phyloP scores from a whole-genome alignment of 2,113 vertebrate genomes.

The Patagioenas fasciata region DNA sequence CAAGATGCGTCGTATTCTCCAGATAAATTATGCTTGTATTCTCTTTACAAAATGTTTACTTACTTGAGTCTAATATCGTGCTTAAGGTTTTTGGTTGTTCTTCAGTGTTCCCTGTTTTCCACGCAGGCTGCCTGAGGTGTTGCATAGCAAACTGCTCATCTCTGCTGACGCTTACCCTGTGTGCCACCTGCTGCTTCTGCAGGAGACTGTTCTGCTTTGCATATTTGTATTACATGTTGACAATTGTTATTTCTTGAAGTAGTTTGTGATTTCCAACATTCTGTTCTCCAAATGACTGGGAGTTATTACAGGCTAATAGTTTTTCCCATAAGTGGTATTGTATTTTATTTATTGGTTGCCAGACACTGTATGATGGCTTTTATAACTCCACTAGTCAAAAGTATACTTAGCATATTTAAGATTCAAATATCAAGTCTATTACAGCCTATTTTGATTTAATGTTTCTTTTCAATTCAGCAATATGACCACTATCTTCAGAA shows the following conservation, averaged over 20 bases:
- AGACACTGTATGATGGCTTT: neutral
- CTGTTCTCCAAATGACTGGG: neutral
- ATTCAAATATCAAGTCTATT: neutral
- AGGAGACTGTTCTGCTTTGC: neutral
- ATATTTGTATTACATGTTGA: neutral
- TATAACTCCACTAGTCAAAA: neutral
- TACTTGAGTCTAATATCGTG: neutral
- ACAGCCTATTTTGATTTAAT: neutral
- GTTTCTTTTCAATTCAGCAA: neutral
- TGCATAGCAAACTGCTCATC: neutral
- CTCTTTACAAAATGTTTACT: neutral
- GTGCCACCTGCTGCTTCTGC: neutral
- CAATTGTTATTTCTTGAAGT: neutral
- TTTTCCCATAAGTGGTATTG: neutral
- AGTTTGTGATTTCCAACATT: neutral
- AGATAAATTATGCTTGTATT: neutral
- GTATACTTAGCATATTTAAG: neutral
- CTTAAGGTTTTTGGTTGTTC: neutral
- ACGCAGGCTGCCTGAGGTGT: neutral
- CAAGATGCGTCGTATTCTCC: neutral
- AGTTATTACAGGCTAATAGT: neutral
- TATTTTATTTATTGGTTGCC: neutral
- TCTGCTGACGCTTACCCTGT: neutral
- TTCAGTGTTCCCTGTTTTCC: neutral
- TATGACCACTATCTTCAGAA: neutral